These are phyloP conservation scores for Ornithorhynchus anatinus DNA, from an alignment of 2,113 vertebrate species.

Conservation along the genomic window DNA sequence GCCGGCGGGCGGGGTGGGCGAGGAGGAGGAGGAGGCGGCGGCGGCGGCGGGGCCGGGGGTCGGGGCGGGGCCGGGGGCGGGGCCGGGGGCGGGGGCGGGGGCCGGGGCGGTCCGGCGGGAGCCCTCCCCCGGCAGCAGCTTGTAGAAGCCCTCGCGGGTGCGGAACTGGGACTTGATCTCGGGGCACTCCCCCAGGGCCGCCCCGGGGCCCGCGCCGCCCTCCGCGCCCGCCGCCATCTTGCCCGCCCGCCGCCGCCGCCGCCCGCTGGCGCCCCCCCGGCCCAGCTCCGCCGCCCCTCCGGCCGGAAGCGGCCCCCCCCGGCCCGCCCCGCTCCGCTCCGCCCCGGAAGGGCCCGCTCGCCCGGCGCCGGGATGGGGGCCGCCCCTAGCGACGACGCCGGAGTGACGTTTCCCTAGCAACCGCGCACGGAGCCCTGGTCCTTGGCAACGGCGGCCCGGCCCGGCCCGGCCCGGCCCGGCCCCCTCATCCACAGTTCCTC, in stretches of 20 bases:
- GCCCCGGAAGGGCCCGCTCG: conserved; percentile 35
- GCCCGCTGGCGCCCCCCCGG: background rate
- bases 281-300: conserved; percentile 20
- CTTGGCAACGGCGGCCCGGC: background rate
- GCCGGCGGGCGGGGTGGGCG: conserved; percentile 35
- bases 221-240: conserved; percentile 61
- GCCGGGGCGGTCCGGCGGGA: conserved; percentile 74
- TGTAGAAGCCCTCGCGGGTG: conserved; percentile 90
- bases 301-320: conserved; percentile 33
- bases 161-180: conserved; percentile 93
- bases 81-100: conserved; percentile 69
- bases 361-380: background rate
- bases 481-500: background rate
- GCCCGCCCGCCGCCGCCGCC: conserved; percentile 29
- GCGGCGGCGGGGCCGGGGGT: conserved; percentile 67
- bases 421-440: background rate
- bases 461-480: background rate
- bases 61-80: conserved; percentile 64
- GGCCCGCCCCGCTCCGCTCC: background rate
- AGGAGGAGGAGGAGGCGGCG: conserved; percentile 59
- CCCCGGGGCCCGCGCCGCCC: conserved; percentile 76
- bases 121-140: conserved; percentile 85
- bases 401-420: conserved; percentile 49
- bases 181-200: conserved; percentile 84
- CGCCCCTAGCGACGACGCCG: conserved; percentile 28